Percentiles rank a stretch among this genome's conserved stretches.
These are phyloP conservation scores for Astreopora myriophthalma DNA, from an alignment of 64 coral and sea anemone species.

Conservation along the genomic window DNA sequence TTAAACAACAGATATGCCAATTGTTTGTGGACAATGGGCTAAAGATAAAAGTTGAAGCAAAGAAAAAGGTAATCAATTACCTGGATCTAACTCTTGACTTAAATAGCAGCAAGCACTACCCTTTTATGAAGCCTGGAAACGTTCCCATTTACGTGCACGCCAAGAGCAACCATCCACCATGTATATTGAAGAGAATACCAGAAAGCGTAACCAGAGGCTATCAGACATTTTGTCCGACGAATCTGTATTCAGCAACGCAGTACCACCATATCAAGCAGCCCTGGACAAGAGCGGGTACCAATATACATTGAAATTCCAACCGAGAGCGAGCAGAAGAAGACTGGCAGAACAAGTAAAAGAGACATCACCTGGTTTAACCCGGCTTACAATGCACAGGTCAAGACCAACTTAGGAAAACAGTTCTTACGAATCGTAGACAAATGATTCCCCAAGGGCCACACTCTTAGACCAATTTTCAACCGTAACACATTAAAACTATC, in stretches of 20 bases:
- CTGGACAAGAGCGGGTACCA: background rate
- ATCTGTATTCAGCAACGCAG: constrained; percentile 33
- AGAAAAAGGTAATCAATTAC: background rate
- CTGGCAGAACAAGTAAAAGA: background rate
- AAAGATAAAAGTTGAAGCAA: background rate
- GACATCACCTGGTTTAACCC: background rate
- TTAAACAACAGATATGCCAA: background rate
- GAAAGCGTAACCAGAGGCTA: constrained; percentile 18
- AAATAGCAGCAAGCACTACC: too few species aligned
- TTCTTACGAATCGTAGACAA: too few species aligned
- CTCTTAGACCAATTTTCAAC: too few species aligned
- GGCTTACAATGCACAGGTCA: too few species aligned
- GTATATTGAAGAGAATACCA: too few species aligned
- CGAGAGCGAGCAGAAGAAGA: constrained; percentile 11
- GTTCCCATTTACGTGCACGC: too few species aligned
- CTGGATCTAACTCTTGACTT: too few species aligned
- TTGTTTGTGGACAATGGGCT: background rate
- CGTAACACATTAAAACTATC: too few species aligned
- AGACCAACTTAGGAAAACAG: too few species aligned
- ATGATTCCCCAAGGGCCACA: too few species aligned
- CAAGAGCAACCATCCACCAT: too few species aligned
- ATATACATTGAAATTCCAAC: background rate
- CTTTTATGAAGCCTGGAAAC: too few species aligned
- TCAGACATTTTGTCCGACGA: constrained; percentile 57
- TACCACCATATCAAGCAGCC: constrained; percentile 44